Conservation (phyloP, 2,888 invertebrate species). For the Zele albiditarsus region DNA sequence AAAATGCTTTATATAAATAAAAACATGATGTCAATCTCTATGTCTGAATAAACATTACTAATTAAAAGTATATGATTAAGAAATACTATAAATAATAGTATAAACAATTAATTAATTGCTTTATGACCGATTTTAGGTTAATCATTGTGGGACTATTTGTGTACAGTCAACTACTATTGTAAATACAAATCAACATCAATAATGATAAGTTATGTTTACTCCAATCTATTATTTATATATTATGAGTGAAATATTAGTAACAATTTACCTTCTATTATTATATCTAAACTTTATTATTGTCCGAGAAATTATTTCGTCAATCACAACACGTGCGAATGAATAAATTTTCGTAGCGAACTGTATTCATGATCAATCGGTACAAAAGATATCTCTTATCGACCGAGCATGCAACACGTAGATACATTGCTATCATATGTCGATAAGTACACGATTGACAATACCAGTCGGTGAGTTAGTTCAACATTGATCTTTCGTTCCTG, state of each 20-base stretch:
- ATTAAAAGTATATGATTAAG: no score
- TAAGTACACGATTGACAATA: not conserved
- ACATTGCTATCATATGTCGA: not conserved
- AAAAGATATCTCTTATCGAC: not conserved
- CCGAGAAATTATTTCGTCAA: not conserved
- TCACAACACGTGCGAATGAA: not conserved
- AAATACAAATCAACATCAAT: not conserved
- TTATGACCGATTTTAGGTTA: not conserved
- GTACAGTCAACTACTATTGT: not conserved
- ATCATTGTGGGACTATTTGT: not conserved
- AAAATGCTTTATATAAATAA: no score
- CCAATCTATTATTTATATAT: not conserved
- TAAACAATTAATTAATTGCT: no score
- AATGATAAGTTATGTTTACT: not conserved
- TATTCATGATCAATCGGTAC: not conserved
- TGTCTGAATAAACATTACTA: no score
- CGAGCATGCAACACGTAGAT: not conserved
- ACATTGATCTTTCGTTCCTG: no score
- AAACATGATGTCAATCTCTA: no score
- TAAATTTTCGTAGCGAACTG: not conserved
- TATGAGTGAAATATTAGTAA: not conserved
- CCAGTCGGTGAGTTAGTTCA: not conserved
- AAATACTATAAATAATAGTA: no score
- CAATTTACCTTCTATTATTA: not conserved
- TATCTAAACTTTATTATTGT: not conserved